Evolutionary conservation across 2,113 vertebrate genomes (phyloP).

Genomic region (Etheostoma spectabile): DNA sequence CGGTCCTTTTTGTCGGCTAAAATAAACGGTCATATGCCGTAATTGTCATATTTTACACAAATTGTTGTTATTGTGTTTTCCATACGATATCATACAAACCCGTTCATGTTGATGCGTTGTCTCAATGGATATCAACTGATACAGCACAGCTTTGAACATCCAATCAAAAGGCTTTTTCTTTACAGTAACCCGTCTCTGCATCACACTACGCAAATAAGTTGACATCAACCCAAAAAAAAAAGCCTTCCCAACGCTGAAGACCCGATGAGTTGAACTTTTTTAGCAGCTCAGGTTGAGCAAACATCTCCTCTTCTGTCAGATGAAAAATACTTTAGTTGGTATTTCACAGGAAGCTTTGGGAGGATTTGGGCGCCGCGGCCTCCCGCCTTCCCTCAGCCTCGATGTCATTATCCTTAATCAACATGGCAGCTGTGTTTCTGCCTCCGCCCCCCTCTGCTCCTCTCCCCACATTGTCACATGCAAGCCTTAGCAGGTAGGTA

Average conservation of each 20-base stretch:
- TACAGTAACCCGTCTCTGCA: background rate
- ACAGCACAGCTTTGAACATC: too few relatives aligned
- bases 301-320: slow-evolving; percentile 8
- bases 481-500: slow-evolving; percentile 78
- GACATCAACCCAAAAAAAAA: background rate
- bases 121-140: too few relatives aligned
- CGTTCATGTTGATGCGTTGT: too few relatives aligned
- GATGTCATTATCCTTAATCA: slow-evolving; percentile 52
- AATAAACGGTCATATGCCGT: too few relatives aligned
- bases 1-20: too few relatives aligned
- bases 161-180: too few relatives aligned
- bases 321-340: background rate
- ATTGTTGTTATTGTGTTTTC: too few relatives aligned
- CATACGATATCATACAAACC: too few relatives aligned
- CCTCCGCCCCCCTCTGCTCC: slow-evolving; percentile 5
- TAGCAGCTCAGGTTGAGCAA: background rate
- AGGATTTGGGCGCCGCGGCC: slow-evolving; percentile 12
- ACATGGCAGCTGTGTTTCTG: slow-evolving; percentile 56
- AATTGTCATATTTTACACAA: too few relatives aligned
- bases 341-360: slow-evolving; percentile 11
- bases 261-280: background rate
- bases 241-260: background rate
- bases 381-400: slow-evolving; percentile 1
- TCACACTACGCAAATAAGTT: background rate
- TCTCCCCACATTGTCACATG: slow-evolving; percentile 55